phyloP scores from a whole-genome alignment of 2,113 vertebrate species.

The Chionodraco myersi region DNA sequence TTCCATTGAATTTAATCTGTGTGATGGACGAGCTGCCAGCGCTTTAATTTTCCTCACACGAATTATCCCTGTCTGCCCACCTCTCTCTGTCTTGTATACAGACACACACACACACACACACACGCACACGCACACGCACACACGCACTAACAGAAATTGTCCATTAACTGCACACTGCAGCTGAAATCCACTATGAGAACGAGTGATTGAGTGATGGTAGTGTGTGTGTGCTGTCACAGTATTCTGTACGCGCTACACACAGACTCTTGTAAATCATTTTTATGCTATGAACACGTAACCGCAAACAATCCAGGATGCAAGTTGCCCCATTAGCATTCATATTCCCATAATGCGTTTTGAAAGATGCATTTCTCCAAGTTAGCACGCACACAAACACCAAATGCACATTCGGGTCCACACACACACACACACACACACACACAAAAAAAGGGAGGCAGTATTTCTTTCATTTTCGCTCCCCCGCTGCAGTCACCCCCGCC shows the following conservation, averaged over 20 bases:
- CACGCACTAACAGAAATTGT: slow-evolving; percentile 62
- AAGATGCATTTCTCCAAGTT: slow-evolving; percentile 54
- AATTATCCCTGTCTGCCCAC: slow-evolving; percentile 84
- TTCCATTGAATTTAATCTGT: slow-evolving; percentile 87
- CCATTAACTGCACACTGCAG: slow-evolving; percentile 66
- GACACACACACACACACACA: slow-evolving; percentile 45
- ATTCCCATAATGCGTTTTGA: slow-evolving; percentile 65
- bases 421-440: not conserved
- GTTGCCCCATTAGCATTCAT: slow-evolving; percentile 63
- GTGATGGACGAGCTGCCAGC: slow-evolving; percentile 87
- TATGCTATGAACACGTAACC: slow-evolving; percentile 58
- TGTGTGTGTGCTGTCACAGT: slow-evolving; percentile 5
- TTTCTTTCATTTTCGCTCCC: slow-evolving; percentile 66
- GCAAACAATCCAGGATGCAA: slow-evolving; percentile 65
- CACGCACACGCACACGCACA: slow-evolving; percentile 26
- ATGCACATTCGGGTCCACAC: slow-evolving; percentile 34
- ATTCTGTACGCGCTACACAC: slow-evolving; percentile 31
- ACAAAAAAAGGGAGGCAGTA: slow-evolving; percentile 41
- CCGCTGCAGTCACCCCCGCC: not conserved
- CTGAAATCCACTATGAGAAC: slow-evolving; percentile 54
- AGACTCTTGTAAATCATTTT: slow-evolving; percentile 67
- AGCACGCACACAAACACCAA: slow-evolving; percentile 26
- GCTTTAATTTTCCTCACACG: slow-evolving; percentile 90
- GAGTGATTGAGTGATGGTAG: slow-evolving; percentile 63
- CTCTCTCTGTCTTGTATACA: slow-evolving; percentile 67